Evolutionary conservation across 1,140 invertebrate genomes (phyloP), one percentile per base, ranked within the genome.

Genomic region (Drosophila auraria): DNA sequence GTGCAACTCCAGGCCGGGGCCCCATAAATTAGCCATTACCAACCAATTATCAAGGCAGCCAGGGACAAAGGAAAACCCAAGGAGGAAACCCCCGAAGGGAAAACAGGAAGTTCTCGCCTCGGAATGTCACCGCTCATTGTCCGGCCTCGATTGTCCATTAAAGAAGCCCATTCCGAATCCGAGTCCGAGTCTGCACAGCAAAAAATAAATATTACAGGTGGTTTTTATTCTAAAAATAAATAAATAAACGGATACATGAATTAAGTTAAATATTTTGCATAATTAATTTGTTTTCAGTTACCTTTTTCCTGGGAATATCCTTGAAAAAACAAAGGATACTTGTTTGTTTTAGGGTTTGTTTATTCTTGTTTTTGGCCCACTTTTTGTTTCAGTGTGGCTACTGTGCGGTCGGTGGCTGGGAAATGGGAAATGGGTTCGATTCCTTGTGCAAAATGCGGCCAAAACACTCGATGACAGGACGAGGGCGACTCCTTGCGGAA

Each of bases 1-100:
- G 82, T 86, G 83, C 69, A 74, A 11, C 25, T n/a, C 60, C 64
- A 47, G 36, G 44, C 75, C 74, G 61, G 44, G 47, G 65, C 70
- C 69, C 69, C 76, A 72, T 87, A 87, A 87, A 87, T 87, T 83
- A 83, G 74, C 80, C 78, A 86, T 86, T 80, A 86, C 83, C 66
- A 83, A 79, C 80, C 83, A 87, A 87, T 87, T 87, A 87, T 71
- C 63, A 69, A 57, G 47, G 68, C 38, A 73, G 53, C 36, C 20
- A 8, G 2, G 14, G 23, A 73, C 69, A 71, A 49, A 50, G 50
- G 36, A 64, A 63, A 65, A 11, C 40, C 25, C 54, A 25, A 25
- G 58, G 6, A 45, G 63, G 36, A 57, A 57, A 57, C 36, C 20
- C 36, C 20, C 20, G 36, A 6, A 30, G 36, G 53, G 38, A 59